phyloP scores from a whole-genome alignment of 2,888 invertebrate species.

The Gymnosoma rotundatum region DNA sequence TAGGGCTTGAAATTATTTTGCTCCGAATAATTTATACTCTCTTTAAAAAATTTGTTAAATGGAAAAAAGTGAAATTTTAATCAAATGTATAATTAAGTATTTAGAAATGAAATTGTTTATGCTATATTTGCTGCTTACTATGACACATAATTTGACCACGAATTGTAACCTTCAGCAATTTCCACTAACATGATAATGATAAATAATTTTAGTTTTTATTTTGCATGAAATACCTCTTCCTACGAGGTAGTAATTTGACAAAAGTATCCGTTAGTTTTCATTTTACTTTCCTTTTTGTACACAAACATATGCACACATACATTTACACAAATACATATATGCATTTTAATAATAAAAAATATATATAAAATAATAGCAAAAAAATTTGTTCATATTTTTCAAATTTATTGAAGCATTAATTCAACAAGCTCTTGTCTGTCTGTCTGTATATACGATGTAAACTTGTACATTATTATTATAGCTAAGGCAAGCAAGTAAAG shows the following conservation, averaged over 20 bases:
- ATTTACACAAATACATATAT: background rate
- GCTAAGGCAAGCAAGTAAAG: background rate
- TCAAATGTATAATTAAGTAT: no score
- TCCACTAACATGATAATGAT: conserved; percentile 60
- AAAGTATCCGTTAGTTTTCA: conserved; percentile 73
- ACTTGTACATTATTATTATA: background rate
- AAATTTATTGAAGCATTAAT: conserved; percentile 71
- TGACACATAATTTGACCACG: conserved; percentile 66
- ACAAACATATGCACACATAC: conserved; percentile 12
- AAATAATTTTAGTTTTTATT: conserved; percentile 58
- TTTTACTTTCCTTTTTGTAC: conserved; percentile 69
- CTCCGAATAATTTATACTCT: no score
- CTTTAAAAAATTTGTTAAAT: no score
- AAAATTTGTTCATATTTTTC: conserved; percentile 43
- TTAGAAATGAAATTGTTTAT: no score
- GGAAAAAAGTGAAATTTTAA: no score
- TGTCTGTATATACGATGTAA: conserved; percentile 25
- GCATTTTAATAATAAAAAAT: background rate
- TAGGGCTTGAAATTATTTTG: no score
- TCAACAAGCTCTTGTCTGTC: conserved; percentile 66
- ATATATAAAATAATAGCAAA: conserved; percentile 3
- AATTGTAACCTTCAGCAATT: conserved; percentile 63
- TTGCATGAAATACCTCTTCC: conserved; percentile 67
- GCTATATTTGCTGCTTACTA: background rate
- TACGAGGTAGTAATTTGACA: conserved; percentile 73